Conservation (phyloP, 2,797 vertebrate species). For the Macrochelys suwanniensis region DNA sequence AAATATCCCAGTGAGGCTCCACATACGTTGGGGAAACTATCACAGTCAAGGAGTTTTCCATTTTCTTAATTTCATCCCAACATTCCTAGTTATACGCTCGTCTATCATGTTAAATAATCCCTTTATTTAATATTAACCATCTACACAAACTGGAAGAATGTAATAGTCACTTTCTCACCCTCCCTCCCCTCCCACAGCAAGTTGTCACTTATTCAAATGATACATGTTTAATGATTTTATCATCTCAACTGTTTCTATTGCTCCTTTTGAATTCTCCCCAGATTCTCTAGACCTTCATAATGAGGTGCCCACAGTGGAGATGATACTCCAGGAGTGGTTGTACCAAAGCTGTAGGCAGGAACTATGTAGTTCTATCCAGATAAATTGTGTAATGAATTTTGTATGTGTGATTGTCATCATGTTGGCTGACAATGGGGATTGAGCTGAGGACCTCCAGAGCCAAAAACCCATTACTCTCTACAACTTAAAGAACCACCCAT, state of each 20-base stretch:
- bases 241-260: background rate
- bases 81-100: background rate
- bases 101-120: background rate
- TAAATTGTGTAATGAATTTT: too few species aligned
- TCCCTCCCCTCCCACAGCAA: too few species aligned
- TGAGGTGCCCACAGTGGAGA: too few species aligned
- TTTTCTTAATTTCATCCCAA: background rate
- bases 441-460: background rate
- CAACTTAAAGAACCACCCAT: background rate
- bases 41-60: background rate
- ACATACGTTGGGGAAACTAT: background rate
- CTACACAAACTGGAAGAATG: background rate
- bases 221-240: background rate
- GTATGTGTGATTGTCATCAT: background rate
- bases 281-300: background rate
- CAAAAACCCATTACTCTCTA: background rate
- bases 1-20: background rate
- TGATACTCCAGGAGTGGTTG: too few species aligned
- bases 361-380: too few species aligned
- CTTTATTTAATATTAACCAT: background rate
- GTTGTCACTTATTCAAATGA: background rate
- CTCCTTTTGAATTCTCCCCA: background rate
- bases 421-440: too few species aligned
- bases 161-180: too few species aligned
- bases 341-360: too few species aligned